These are phyloP conservation scores for Agrilus planipennis DNA, from an alignment of 1,140 invertebrate species.

Conservation along the genomic window DNA sequence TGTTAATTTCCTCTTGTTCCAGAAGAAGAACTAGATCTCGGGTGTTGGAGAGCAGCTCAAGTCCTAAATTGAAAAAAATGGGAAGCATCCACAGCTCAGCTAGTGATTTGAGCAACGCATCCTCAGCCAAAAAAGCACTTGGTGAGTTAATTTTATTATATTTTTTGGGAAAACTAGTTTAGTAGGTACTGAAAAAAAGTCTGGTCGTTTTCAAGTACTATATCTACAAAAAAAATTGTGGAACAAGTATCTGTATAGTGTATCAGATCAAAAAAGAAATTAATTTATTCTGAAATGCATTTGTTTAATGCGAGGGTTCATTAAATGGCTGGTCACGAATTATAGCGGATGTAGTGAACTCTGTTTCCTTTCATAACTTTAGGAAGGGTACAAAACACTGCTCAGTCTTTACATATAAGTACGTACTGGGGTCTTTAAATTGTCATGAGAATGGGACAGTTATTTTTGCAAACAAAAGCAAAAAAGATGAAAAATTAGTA, in stretches of 20 bases:
- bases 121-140: conserved; percentile 8
- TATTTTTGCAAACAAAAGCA: too few relatives aligned
- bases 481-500: too few relatives aligned
- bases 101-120: conserved; percentile 25
- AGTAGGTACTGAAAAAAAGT: neutral
- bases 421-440: too few relatives aligned
- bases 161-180: neutral
- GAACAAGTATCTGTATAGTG: neutral
- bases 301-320: neutral
- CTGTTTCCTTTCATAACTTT: too few relatives aligned
- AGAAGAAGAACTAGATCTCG: conserved; percentile 15
- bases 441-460: too few relatives aligned
- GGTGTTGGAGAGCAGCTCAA: conserved; percentile 11
- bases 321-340: too few relatives aligned
- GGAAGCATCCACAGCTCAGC: conserved; percentile 21
- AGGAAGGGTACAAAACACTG: too few relatives aligned
- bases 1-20: conserved; percentile 4
- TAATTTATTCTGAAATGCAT: neutral
- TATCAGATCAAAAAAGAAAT: neutral
- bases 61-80: conserved; percentile 18
- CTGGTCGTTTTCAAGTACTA: neutral
- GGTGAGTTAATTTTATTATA: conserved; percentile 7
- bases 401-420: too few relatives aligned
- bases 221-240: neutral
- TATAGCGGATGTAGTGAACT: too few relatives aligned